Base-by-base conservation (phyloP, 2,888 invertebrate genomes). In the Diarsia dahlii region DNA sequence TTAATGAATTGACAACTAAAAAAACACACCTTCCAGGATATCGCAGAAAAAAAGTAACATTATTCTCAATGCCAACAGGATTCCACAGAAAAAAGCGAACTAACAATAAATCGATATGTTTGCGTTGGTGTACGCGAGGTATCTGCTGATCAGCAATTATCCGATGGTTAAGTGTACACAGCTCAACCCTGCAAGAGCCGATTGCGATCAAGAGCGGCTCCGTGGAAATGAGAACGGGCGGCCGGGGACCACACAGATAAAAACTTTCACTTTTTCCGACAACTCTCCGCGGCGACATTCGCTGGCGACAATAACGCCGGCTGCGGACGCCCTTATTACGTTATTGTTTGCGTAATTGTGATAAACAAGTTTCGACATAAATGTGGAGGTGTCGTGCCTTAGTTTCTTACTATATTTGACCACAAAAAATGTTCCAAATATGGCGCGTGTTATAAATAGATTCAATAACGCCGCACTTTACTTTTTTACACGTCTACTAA, bases 191-290 rank as follows among this genome's bases (percentile, higher is more conserved):
- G 87, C 84, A 79, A 73, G 84, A 74, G 88, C 72, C 91, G 95
- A 95, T 95, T 92, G 93, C 91, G 93, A 95, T 95, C 95, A 94
- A 93, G 92, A 92, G 93, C 92, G 90, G 91, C 91, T 90, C 91
- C 91, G 92, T 93, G 93, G 93, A 95, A 95, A 95, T 95, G 94
- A 94, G 92, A 94, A 95, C 94, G 94, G 91, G 91, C 92, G 92
- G 90, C 94, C 91, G 88, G 95, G 95, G 95, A 95, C 92, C 89
- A 89, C 88, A 84, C 91, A 93, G 95, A 95, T 95, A 96, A 96
- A 96, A 96, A 96, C 95, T 95, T 96, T 95, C 94, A 94, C 95
- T 95, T 95, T 94, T 95, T 93, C 94, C 92, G 93, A 92, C 93
- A 92, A 94, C 92, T 92, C 94, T 94, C 94, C 80, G 90, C 92